These are phyloP conservation scores for Hyperopisus bebe DNA, from an alignment of 2,113 vertebrate genomes.

Conservation along the genomic window DNA sequence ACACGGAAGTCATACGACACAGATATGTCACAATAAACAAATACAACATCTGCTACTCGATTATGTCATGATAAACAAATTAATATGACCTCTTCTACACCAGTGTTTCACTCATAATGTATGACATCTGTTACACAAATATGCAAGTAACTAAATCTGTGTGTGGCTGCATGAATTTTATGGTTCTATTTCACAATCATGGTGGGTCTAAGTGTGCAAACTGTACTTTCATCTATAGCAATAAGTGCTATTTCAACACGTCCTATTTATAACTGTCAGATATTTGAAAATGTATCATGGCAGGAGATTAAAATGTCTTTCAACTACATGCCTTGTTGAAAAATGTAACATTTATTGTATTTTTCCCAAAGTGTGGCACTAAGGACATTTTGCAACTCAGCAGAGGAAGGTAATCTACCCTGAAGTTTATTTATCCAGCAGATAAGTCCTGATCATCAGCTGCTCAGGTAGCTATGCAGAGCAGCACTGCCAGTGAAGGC, in stretches of 20 bases:
- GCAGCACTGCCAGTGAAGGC: not conserved
- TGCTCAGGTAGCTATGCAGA: not conserved
- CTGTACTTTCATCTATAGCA: not conserved
- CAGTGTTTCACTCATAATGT: not conserved
- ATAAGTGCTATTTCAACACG: not conserved
- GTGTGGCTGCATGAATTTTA: not conserved
- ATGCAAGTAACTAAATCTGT: not conserved
- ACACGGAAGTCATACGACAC: not conserved
- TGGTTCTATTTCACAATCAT: not conserved
- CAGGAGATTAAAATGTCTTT: not conserved
- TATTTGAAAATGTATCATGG: not conserved
- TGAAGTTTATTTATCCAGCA: not conserved
- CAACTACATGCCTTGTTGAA: not conserved
- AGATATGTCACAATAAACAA: not conserved
- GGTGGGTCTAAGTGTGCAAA: not conserved
- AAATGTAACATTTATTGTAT: constrained; percentile 8
- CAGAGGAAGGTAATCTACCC: not conserved
- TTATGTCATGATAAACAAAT: constrained; percentile 1
- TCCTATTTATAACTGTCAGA: not conserved
- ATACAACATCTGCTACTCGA: not conserved
- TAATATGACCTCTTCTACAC: not conserved
- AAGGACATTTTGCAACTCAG: not conserved
- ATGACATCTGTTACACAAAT: not conserved
- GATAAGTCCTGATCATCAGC: not conserved
- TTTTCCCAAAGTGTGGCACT: not conserved